Evolutionary conservation across 2,888 invertebrate species (phyloP).

Genomic region (Diadegma fenestrale): DNA sequence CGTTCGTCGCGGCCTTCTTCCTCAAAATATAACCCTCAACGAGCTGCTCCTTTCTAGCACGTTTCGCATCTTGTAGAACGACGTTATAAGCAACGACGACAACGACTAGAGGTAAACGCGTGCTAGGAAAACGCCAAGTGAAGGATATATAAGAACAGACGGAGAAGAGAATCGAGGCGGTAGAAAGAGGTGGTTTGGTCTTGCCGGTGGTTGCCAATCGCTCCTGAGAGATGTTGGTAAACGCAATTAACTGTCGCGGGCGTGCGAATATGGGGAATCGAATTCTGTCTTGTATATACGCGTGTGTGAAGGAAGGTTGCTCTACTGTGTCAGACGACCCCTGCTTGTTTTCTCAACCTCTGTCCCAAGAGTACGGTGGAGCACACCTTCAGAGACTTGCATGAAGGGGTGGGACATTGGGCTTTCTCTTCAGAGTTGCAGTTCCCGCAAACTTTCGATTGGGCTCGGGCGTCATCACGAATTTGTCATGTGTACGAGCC

Average conservation of each 20-base stretch:
- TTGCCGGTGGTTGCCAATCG: constrained; percentile 65
- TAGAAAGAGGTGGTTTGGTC: constrained; percentile 48
- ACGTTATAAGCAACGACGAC: constrained; percentile 66
- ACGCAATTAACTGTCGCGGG: constrained; percentile 71
- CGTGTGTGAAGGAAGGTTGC: constrained; percentile 51
- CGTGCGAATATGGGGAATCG: constrained; percentile 66
- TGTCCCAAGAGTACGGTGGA: constrained; percentile 32
- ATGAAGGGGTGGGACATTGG: constrained; percentile 28
- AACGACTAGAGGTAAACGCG: constrained; percentile 51
- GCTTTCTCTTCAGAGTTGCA: constrained; percentile 54
- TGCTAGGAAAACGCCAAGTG: constrained; percentile 49
- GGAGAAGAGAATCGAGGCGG: constrained; percentile 8
- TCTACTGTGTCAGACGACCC: constrained; percentile 22
- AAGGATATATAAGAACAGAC: constrained; percentile 43
- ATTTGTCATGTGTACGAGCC: constrained; percentile 57
- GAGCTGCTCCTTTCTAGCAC: constrained; percentile 42
- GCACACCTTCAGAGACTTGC: constrained; percentile 40
- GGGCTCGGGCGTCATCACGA: constrained; percentile 55
- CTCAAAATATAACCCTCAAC: constrained; percentile 29
- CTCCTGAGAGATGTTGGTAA: constrained; percentile 69
- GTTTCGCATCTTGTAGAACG: constrained; percentile 59
- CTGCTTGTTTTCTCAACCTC: constrained; percentile 32
- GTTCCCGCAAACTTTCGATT: constrained; percentile 61
- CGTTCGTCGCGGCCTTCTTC: constrained; percentile 33
- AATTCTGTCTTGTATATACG: constrained; percentile 60